Base-by-base conservation (phyloP, 2,113 vertebrate genomes). In the Erythrocercus mccallii region DNA sequence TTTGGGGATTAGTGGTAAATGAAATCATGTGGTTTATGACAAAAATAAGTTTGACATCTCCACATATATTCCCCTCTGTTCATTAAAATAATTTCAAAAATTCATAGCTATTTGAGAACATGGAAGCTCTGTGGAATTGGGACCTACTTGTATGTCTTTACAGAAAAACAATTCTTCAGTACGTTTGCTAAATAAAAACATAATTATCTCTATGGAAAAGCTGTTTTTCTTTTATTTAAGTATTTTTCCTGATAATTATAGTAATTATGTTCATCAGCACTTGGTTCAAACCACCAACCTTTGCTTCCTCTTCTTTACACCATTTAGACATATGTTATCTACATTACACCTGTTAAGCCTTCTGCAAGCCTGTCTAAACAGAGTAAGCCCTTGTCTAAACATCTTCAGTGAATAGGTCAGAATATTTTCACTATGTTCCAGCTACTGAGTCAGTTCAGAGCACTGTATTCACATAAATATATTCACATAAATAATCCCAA, bases 101-200 rank as follows among this genome's bases (percentile, higher is more conserved):
- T 68, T 69, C 53, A 0, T 47, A 69, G n/a, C 35, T 93, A 28
- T 88, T 83, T 84, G 76, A 91, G 50, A 88, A 76, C 70, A 78
- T 48, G 24, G 57, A 90, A 90, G 37, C 40, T 81, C 47, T 92
- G 11, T 81, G 77, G 42, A 94, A 86, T 23, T 88, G 60, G 38
- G 71, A 8, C 66, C 27, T 92, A 92, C 74, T 50, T 95, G 44
- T 97, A 71, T 25, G 24, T 94, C 95, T 96, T 91, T 95, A 95
- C 91, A 91, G 88, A 96, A 93, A 94, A 94, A 48, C 16, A 89
- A 81, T 94, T 86, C 81, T 94, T 96, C 94, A 95, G 81, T 97
- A 96, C 92, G 88, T 97, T 97, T 98, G 91, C 89, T 98, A 98
- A 98, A 98, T 98, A 98, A 98, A 98, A 84, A 86, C 69, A 57